These are phyloP conservation scores for Dicyrtomina minuta DNA, from an alignment of 2,888 invertebrate species.

Conservation along the genomic window DNA sequence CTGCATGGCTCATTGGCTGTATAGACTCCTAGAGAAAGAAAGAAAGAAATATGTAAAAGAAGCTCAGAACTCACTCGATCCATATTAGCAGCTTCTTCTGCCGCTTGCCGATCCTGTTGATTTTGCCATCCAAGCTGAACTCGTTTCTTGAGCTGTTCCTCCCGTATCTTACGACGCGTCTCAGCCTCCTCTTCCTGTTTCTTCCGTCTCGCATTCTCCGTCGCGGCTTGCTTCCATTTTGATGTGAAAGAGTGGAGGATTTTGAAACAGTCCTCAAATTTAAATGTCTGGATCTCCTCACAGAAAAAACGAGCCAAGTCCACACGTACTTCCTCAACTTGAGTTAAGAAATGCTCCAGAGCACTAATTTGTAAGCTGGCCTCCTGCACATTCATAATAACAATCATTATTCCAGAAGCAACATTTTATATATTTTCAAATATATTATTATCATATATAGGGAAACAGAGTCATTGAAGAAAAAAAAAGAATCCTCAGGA, in stretches of 20 bases:
- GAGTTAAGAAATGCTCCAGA: conserved; percentile 75
- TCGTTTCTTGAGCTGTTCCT: conserved; percentile 61
- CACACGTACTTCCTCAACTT: conserved; percentile 75
- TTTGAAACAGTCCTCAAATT: conserved; percentile 90
- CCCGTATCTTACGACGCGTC: conserved; percentile 71
- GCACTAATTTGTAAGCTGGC: conserved; percentile 77
- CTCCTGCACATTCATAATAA: conserved; percentile 59
- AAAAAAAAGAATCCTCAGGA: neutral
- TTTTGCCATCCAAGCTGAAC: conserved; percentile 53
- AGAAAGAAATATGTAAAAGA: too few relatives aligned
- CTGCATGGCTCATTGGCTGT: too few relatives aligned
- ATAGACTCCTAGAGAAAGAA: too few relatives aligned
- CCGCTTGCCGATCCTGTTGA: conserved; percentile 44
- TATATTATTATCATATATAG: conserved; percentile 6
- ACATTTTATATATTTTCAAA: neutral
- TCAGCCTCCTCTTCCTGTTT: conserved; percentile 84
- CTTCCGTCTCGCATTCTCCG: conserved; percentile 80
- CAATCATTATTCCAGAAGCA: neutral
- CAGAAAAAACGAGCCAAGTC: conserved; percentile 91
- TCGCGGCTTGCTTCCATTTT: conserved; percentile 78
- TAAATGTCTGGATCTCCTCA: conserved; percentile 84
- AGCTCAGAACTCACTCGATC: conserved; percentile 37
- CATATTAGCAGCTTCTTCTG: conserved; percentile 37
- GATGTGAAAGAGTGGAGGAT: conserved; percentile 85
- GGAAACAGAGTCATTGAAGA: neutral